Conservation (phyloP, 2,888 invertebrate genomes). For the Strigamia crassipes region DNA sequence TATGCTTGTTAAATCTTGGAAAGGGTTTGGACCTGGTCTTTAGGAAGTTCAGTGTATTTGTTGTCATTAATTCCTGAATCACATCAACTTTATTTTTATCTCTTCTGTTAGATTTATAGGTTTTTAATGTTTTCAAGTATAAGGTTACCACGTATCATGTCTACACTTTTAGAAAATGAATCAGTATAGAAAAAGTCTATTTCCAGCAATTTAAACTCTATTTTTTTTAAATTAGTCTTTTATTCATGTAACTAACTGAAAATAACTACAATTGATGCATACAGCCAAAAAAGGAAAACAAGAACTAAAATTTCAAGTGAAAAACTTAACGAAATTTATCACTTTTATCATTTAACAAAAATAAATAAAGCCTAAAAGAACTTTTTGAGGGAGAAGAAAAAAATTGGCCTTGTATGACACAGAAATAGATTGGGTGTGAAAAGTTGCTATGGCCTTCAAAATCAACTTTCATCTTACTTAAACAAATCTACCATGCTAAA, state of each 20-base stretch:
- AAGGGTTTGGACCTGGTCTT: too few species aligned
- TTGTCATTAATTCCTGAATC: neutral
- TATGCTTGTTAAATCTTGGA: too few species aligned
- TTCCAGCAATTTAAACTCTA: neutral
- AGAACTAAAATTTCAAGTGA: neutral
- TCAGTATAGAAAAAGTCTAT: constrained; percentile 10
- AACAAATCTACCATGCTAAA: constrained; percentile 15
- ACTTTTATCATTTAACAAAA: neutral
- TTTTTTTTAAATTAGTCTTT: neutral
- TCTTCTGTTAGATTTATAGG: neutral
- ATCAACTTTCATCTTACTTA: constrained; percentile 33
- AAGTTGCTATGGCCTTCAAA: constrained; percentile 34
- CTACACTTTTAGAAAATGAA: constrained; percentile 1
- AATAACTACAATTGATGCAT: neutral
- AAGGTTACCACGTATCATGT: neutral
- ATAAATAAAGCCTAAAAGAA: neutral
- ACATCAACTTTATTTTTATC: neutral
- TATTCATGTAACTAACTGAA: constrained; percentile 8
- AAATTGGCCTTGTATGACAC: constrained; percentile 28
- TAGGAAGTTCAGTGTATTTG: neutral
- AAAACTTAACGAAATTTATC: neutral
- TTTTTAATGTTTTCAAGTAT: constrained; percentile 10
- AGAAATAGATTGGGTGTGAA: constrained; percentile 37
- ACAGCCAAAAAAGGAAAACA: neutral
- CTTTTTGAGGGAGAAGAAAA: neutral